These are phyloP conservation scores for Charadrius vociferus DNA, from an alignment of 2,113 vertebrate genomes.

Conservation along the genomic window DNA sequence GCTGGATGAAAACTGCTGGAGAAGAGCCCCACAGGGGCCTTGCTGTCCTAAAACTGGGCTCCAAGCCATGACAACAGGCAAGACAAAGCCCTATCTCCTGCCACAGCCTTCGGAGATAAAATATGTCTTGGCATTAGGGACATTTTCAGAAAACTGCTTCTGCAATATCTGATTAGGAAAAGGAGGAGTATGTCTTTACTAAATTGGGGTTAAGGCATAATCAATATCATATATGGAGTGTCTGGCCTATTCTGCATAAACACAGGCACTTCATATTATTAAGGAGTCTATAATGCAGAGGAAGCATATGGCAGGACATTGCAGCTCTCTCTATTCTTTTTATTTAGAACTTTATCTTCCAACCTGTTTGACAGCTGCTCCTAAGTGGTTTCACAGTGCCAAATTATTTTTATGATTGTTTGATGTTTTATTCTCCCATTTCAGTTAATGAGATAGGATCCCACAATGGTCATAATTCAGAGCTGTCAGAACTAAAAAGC, in stretches of 20 bases:
- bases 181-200: slow-evolving; percentile 85
- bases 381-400: slow-evolving; percentile 91
- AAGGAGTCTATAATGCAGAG: slow-evolving; percentile 83
- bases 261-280: slow-evolving; percentile 90
- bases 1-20: slow-evolving; percentile 80
- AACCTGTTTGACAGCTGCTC: slow-evolving; percentile 89
- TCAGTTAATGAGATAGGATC: slow-evolving; percentile 96
- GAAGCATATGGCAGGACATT: slow-evolving; percentile 84
- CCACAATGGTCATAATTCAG: slow-evolving; percentile 91
- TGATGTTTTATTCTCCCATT: slow-evolving; percentile 92
- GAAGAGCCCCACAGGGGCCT: slow-evolving; percentile 83
- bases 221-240: slow-evolving; percentile 92
- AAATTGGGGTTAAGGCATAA: slow-evolving; percentile 93
- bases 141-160: slow-evolving; percentile 82
- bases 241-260: slow-evolving; percentile 84
- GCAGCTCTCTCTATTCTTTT: slow-evolving; percentile 78
- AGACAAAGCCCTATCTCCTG: slow-evolving; percentile 83
- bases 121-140: slow-evolving; percentile 85
- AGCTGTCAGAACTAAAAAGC: slow-evolving; percentile 89
- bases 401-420: slow-evolving; percentile 96
- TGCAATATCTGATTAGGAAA: slow-evolving; percentile 86
- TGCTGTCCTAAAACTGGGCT: slow-evolving; percentile 84
- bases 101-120: slow-evolving; percentile 83
- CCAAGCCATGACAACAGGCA: slow-evolving; percentile 79
- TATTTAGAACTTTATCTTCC: slow-evolving; percentile 92